Conservation (phyloP, 2,113 vertebrate species). For the Chunga burmeisteri region DNA sequence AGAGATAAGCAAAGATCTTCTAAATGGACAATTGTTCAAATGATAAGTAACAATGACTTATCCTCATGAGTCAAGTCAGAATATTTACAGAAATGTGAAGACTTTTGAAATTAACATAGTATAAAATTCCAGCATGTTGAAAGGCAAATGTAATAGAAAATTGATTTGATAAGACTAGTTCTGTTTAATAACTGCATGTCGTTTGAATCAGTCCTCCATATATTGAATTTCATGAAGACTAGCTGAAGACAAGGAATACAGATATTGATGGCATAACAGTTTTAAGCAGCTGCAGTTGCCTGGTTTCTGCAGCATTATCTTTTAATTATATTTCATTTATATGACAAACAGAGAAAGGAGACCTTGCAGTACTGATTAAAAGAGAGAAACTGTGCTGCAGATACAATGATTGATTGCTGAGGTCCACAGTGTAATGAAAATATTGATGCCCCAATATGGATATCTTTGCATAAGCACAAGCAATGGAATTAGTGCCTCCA, state of each 20-base stretch:
- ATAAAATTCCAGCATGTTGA: not conserved
- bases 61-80: not conserved
- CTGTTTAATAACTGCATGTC: not conserved
- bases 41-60: not conserved
- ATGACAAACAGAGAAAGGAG: constrained; percentile 4
- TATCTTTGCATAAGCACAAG: not conserved
- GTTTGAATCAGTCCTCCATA: not conserved
- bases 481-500: not conserved
- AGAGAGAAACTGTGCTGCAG: not conserved
- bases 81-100: not conserved
- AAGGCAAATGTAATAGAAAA: not conserved
- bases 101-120: not conserved
- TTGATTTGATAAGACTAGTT: not conserved
- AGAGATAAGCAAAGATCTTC: not conserved
- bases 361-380: not conserved
- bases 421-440: not conserved
- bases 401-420: not conserved
- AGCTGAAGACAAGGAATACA: not conserved
- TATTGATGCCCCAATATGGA: not conserved
- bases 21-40: not conserved
- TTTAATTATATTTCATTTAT: constrained; percentile 29
- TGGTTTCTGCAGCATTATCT: constrained; percentile 19
- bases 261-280: not conserved
- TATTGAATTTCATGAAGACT: not conserved
- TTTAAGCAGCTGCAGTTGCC: not conserved